These are phyloP conservation scores for Phalloptychus januarius DNA, from an alignment of 2,797 vertebrate species.

Conservation along the genomic window DNA sequence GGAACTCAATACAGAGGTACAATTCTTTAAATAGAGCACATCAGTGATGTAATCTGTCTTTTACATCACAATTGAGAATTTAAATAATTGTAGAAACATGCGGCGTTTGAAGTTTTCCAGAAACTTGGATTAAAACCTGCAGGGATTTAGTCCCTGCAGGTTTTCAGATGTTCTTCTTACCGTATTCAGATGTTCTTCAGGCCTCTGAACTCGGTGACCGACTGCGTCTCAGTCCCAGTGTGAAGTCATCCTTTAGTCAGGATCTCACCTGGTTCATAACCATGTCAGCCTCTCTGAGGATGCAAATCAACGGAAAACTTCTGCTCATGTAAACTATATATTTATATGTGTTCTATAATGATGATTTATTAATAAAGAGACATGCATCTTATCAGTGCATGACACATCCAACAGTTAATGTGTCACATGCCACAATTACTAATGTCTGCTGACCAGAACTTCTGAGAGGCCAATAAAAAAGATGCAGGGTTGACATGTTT, in stretches of 20 bases:
- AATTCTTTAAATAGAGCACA: too few species aligned
- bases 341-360: rapidly evolving
- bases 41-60: not conserved
- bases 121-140: too few species aligned
- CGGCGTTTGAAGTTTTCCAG: not conserved
- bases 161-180: not conserved
- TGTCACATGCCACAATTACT: not conserved
- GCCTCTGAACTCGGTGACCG: not conserved
- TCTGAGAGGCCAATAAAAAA: not conserved
- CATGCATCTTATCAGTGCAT: not conserved
- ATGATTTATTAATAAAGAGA: not conserved
- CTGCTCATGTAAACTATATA: not conserved
- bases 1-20: too few species aligned
- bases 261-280: not conserved
- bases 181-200: not conserved
- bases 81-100: not conserved
- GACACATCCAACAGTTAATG: not conserved
- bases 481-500: not conserved
- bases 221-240: not conserved
- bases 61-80: not conserved
- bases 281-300: not conserved
- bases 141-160: too few species aligned
- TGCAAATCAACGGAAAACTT: not conserved
- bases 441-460: not conserved
- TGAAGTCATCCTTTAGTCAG: not conserved